Evolutionary conservation across 2,797 vertebrate species (phyloP).

Genomic region (Bucorvus abyssinicus): DNA sequence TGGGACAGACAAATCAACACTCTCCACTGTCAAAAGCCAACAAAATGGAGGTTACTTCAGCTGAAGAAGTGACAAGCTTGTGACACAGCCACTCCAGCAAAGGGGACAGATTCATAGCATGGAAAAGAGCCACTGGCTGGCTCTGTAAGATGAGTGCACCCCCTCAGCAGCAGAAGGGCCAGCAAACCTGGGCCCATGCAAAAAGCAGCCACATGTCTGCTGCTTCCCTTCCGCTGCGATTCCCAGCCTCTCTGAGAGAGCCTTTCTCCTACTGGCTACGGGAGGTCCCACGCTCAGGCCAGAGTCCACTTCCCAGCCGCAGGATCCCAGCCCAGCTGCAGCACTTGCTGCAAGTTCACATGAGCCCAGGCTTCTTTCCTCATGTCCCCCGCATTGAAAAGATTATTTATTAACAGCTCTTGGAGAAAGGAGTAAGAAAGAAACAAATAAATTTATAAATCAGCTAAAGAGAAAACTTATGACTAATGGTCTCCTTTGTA

Average conservation of each 20-base stretch:
- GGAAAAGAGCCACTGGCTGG: background rate
- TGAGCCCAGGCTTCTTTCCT: background rate
- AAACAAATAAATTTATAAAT: slow-evolving; percentile 23
- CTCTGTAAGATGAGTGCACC: background rate
- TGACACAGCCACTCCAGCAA: background rate
- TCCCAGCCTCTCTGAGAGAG: background rate
- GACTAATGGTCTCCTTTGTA: background rate
- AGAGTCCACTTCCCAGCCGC: background rate
- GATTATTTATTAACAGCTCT: slow-evolving; percentile 40
- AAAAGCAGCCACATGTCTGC: background rate
- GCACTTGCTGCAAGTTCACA: background rate
- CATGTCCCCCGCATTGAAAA: background rate
- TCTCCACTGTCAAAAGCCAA: background rate
- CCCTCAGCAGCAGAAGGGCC: background rate
- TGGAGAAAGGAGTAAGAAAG: slow-evolving; percentile 10
- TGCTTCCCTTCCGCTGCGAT: background rate
- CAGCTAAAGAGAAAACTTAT: slow-evolving; percentile 26
- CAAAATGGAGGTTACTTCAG: background rate
- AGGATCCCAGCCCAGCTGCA: background rate
- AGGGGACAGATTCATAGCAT: background rate
- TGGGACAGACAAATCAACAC: background rate
- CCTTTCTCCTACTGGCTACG: fast-evolving
- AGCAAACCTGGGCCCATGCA: background rate
- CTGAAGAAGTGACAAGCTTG: background rate
- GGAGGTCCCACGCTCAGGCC: background rate